These are phyloP conservation scores for Tricholauxania praeusta DNA, from an alignment of 2,888 invertebrate species.

Conservation along the genomic window DNA sequence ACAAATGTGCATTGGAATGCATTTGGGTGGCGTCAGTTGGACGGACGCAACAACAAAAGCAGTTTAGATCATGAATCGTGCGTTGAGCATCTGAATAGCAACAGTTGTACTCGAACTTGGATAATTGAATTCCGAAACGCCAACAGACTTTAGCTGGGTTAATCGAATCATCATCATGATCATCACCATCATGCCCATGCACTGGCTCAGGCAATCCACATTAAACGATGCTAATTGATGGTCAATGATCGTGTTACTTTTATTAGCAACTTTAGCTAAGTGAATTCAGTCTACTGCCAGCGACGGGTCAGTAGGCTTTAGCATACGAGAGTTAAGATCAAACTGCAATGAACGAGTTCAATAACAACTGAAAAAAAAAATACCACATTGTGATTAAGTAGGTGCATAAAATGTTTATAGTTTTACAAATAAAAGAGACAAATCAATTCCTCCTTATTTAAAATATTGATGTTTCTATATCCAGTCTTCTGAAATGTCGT, in stretches of 20 bases:
- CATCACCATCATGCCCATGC: no score
- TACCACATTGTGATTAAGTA: no score
- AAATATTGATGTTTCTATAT: no score
- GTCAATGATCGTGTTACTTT: conserved; percentile 26
- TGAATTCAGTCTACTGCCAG: neutral
- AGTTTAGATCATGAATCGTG: conserved; percentile 29
- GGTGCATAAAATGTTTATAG: no score
- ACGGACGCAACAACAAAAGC: neutral
- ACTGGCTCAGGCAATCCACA: conserved; percentile 14
- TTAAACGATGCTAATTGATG: conserved; percentile 35
- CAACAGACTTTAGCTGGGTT: neutral
- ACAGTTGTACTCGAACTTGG: neutral
- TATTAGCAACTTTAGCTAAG: conserved; percentile 24
- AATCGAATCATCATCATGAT: no score
- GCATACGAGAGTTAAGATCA: no score
- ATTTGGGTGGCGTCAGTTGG: conserved; percentile 29
- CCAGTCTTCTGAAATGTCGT: no score
- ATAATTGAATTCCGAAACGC: conserved; percentile 27
- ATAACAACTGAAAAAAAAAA: no score
- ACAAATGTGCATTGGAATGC: conserved; percentile 21
- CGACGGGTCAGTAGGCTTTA: no score
- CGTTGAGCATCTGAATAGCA: conserved; percentile 1
- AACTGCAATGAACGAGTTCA: no score
- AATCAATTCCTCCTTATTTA: no score
- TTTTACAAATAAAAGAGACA: no score